Percentiles rank a stretch among this genome's conserved stretches.
Conservation (phyloP, 30 jellyfish, hydroid and myxozoan species). For the Aurelia aurita region DNA sequence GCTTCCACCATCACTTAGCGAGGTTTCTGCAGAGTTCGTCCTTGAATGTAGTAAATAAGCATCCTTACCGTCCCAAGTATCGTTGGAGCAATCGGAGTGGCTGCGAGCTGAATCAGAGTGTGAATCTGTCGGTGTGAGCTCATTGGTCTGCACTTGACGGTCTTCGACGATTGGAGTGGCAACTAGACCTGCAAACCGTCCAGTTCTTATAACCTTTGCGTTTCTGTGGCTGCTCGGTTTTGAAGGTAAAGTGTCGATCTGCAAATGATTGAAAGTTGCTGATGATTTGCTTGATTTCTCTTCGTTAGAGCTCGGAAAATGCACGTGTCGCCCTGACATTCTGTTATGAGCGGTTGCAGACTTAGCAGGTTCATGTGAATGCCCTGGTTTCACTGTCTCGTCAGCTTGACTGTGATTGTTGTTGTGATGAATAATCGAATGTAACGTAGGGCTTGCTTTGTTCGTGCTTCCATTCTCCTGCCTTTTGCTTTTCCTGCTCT, state of each 20-base stretch:
- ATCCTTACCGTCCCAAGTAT: constrained; percentile 76
- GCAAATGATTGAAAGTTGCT: neutral
- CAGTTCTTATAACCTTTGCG: constrained; percentile 36
- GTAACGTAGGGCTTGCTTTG: neutral
- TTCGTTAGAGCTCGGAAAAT: constrained; percentile 22
- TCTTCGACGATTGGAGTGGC: constrained; percentile 46
- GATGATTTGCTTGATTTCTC: neutral
- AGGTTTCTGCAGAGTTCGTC: constrained; percentile 65
- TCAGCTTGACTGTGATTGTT: neutral
- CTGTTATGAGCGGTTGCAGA: neutral
- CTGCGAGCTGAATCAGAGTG: constrained; percentile 71
- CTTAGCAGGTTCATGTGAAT: neutral
- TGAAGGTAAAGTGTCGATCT: too few relatives aligned
- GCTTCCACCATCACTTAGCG: constrained; percentile 67
- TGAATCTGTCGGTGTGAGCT: constrained; percentile 24
- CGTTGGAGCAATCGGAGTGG: constrained; percentile 70
- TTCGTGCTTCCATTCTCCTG: constrained; percentile 1
- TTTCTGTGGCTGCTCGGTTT: neutral
- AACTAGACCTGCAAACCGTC: constrained; percentile 57
- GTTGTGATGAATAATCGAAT: neutral
- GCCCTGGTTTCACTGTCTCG: neutral
- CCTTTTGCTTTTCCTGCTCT: constrained; percentile 7
- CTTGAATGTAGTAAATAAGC: constrained; percentile 52
- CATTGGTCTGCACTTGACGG: neutral
- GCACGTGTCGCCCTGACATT: constrained; percentile 41